Evolutionary conservation across 2,888 invertebrate species (phyloP), one percentile per base, ranked within the genome.

Genomic region (Caenorhabditis macrosperma): DNA sequence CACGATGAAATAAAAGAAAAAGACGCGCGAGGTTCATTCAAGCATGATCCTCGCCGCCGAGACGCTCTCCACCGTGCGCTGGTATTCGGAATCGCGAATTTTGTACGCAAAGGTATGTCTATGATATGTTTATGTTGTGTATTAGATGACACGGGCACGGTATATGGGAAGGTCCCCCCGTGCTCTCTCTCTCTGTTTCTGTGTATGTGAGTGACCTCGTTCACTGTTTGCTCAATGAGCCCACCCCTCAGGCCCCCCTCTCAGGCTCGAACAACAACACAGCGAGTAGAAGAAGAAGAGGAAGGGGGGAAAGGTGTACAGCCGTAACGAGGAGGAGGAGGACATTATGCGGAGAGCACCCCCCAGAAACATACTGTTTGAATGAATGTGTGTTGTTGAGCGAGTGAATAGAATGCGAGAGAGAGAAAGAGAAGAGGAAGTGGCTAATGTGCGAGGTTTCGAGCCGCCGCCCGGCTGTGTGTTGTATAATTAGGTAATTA

Each of bases 201-300:
- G 20, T 41, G 5, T 57, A 35, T 46, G 22, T 68, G 66, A 52
- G 48, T 68, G 69, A 61, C 60, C 69, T 50, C 59, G 15, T 57
- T 28, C 72, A 55, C 44, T 72, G 44, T 72, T 72, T 72, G 72
- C 72, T 57, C 64, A 72, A 72, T 46, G 71, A 72, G 71, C 63
- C 33, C 69, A n/a, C n/a, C n/a, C n/a, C n/a, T n/a, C n/a, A n/a
- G n/a, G n/a, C n/a, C n/a, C n/a, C n/a, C n/a, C n/a, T n/a, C n/a
- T n/a, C n/a, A n/a, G 41, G n/a, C 10, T 46, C 20, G 20, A 28
- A 17, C 12, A 50, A 59, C 26, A 46, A 59, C 26, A 50, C 15
- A 54, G 5, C n/a, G n/a, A n/a, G 46, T 1, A 46, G 46, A 33
- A 46, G 46, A 46, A 50, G 48, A 24, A 22, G 22, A 22, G 10